Base-by-base conservation (phyloP, 2,113 vertebrate species). In the Sander lucioperca region DNA sequence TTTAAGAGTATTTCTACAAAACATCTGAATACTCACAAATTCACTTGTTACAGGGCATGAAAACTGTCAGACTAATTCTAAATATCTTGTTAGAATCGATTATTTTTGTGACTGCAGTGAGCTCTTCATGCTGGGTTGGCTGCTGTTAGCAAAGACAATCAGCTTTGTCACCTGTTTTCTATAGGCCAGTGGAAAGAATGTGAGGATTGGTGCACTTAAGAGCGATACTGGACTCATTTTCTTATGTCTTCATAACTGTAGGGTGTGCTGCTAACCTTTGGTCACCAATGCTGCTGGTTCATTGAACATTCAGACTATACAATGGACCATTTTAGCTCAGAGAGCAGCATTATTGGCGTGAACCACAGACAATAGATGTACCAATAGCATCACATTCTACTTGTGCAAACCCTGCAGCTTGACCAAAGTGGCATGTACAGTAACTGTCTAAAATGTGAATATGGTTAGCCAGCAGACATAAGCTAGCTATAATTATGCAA, bases 141-240 rank as follows among this genome's bases (percentile, higher is more conserved):
- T 18, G 1, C 48, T 63, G 77, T 18, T 79, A 80, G 75, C 74
- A 25, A 61, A 78, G 78, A 64, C 83, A 76, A 90, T 87, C 75
- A 80, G 83, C 82, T 80, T 65, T 36, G 21, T 80, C 63, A 69
- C 64, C 79, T 82, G 58, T 88, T 87, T 86, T 64, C 72, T 76
- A 59, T 63, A 77, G 59, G 68, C 51, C 70, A 81, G 61, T 86
- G 89, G 88, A 93, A 92, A 92, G 91, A 92, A 92, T 92, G 86
- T 82, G 80, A 86, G 89, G 82, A 89, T 70, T 77, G 79, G 53
- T 83, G 75, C 1, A 19, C 74, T 83, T 83, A 77, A 71, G 67
- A 87, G 36, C 54, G 63, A 76, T 25, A 56, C 80, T 39, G 53
- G 50, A 30, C 76, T 80, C 23, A 83, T 74, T 88, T 53, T 77